Percentiles rank a stretch among this genome's conserved stretches.
phyloP scores from a whole-genome alignment of 37 sponge, comb jelly and placozoan species.

The Mnemiopsis leidyi region DNA sequence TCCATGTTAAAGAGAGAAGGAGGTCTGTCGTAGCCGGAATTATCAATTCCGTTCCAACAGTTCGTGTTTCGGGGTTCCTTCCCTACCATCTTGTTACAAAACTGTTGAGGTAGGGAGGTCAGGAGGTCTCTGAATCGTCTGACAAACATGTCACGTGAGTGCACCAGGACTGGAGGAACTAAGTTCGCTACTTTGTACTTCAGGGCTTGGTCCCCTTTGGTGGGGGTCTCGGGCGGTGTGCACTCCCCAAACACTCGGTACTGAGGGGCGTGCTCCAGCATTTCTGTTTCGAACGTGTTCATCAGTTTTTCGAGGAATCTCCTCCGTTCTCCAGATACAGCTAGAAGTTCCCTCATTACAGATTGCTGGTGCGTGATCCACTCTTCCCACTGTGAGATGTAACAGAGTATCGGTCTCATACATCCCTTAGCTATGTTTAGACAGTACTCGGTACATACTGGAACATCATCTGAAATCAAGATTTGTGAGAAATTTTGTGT shows the following conservation, averaged over 20 bases:
- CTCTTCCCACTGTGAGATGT: background rate
- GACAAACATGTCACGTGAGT: background rate
- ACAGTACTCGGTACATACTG: constrained; percentile 15
- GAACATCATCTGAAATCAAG: background rate
- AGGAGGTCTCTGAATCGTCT: background rate
- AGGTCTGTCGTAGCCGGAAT: background rate
- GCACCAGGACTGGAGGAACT: background rate
- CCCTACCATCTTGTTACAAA: background rate
- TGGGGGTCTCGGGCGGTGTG: background rate
- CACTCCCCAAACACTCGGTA: background rate
- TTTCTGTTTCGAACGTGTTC: background rate
- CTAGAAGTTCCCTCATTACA: background rate
- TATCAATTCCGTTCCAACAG: background rate
- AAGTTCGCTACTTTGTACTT: background rate
- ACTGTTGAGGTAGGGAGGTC: background rate
- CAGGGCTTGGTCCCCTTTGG: background rate
- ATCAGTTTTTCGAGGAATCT: background rate
- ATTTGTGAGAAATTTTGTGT: too few relatives aligned
- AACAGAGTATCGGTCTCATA: constrained; percentile 6
- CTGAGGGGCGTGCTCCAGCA: background rate
- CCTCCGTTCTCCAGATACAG: background rate
- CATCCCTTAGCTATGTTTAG: constrained; percentile 12
- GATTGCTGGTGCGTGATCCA: constrained; percentile 16
- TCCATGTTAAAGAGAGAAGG: background rate
- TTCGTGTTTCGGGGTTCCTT: background rate